phyloP scores from a whole-genome alignment of 2,888 invertebrate genomes.

The Corythucha ciliata region DNA sequence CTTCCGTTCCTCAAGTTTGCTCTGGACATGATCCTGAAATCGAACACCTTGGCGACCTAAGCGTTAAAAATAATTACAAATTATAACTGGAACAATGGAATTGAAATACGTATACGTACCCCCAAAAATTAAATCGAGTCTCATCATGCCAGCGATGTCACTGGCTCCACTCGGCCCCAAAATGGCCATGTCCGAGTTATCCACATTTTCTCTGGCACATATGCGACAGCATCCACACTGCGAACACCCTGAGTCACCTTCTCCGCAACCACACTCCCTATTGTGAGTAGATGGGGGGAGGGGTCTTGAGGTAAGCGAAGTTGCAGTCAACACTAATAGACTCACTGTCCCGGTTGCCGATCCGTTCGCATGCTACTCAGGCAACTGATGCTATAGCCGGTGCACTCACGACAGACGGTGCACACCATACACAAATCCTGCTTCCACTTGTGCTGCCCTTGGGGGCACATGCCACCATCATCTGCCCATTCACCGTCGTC shows the following conservation, averaged over 20 bases:
- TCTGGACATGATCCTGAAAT: constrained; percentile 51
- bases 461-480: constrained; percentile 52
- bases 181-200: constrained; percentile 46
- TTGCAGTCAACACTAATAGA: too few species aligned
- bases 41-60: constrained; percentile 41
- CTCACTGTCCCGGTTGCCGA: constrained; percentile 78
- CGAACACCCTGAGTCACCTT: constrained; percentile 88
- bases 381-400: constrained; percentile 81
- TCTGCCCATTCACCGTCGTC: constrained; percentile 48
- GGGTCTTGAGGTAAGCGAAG: too few species aligned
- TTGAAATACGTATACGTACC: constrained; percentile 38
- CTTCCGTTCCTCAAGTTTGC: constrained; percentile 49
- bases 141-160: constrained; percentile 49
- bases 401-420: constrained; percentile 83
- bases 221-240: constrained; percentile 85
- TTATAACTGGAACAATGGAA: neutral
- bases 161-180: constrained; percentile 44
- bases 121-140: constrained; percentile 47
- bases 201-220: constrained; percentile 64
- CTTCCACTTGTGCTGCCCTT: constrained; percentile 68
- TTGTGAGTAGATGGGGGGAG: constrained; percentile 24
- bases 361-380: constrained; percentile 65
- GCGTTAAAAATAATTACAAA: neutral
- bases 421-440: constrained; percentile 81
- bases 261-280: constrained; percentile 89